A percentile compares a stretch with the other conserved stretches of the same genome.
phyloP scores from a whole-genome alignment of 2,888 invertebrate genomes.

The Lasioglossum vierecki region DNA sequence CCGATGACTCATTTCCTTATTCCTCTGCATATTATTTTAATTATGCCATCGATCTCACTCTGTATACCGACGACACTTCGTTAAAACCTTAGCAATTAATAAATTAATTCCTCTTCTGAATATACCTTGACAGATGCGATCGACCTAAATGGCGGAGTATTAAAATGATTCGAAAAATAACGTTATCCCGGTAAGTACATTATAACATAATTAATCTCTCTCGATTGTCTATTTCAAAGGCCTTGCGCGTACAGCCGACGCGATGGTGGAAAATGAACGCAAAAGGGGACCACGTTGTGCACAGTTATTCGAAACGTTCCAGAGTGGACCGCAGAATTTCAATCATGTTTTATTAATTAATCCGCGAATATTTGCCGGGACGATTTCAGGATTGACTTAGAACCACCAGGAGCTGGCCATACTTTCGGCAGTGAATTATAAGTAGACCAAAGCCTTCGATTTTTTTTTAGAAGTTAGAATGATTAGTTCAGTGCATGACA shows the following conservation, averaged over 20 bases:
- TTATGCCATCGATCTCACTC: not conserved
- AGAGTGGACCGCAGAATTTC: not conserved
- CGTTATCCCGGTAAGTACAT: not conserved
- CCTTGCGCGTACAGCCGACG: not conserved
- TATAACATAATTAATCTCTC: not conserved
- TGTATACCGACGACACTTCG: not conserved
- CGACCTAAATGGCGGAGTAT: not conserved
- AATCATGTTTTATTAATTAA: not conserved
- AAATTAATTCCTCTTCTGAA: not conserved
- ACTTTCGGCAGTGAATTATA: not conserved
- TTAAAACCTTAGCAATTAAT: constrained; percentile 2
- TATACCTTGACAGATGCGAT: not conserved
- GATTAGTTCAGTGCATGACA: not conserved
- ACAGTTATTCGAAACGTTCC: not conserved
- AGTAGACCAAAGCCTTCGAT: not conserved
- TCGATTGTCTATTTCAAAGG: not conserved
- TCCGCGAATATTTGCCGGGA: not conserved
- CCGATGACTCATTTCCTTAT: constrained; percentile 14
- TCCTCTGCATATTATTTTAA: not conserved
- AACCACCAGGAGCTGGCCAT: not conserved
- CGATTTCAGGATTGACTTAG: not conserved
- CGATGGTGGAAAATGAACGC: not conserved
- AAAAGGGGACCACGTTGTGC: not conserved
- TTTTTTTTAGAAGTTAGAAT: not conserved
- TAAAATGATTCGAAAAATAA: not conserved